Base-by-base conservation (phyloP, 1,140 invertebrate species). In the Drosophila azteca region DNA sequence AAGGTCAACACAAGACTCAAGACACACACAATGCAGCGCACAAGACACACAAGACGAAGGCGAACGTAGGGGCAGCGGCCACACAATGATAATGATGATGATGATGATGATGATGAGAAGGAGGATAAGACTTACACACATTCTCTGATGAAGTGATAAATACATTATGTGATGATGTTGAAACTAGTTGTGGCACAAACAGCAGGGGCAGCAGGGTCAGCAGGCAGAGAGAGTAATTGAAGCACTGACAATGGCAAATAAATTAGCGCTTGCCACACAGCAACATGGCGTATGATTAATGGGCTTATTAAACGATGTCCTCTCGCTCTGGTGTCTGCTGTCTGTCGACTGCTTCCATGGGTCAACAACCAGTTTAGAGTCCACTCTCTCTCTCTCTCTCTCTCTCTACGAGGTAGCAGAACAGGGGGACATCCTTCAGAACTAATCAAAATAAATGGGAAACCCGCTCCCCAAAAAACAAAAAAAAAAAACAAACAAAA, bases 71-170 rank as follows among this genome's bases (percentile, higher is more conserved):
- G 24, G 24, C 24, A 39, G 61, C 51, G 24, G 24, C 35, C 24
- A 29, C 35, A 54, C 58, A 60, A 65, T 43, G 35, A 54, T 11
- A n/a, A 59, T 20, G 17, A 39, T 17, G 29, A 49, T 43, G 9
- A 46, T 31, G 55, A 55, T 31, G 35, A 41, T 31, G 13, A 29
- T 31, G 15, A 45, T 24, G 31, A 50, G 50, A 58, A 55, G 79
- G 81, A 80, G 85, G 62, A 77, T 77, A 87, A 70, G 81, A 61
- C 11, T 11, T 73, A 67, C 80, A 67, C 80, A 69, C 78, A 70
- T 73, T 77, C 67, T 68, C 75, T 87, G 81, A 85, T 85, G 69
- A 85, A 87, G 81, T 85, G 81, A 87, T 85, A 85, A 85, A 85
- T 87, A 85, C 81, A 85, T 81, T 87, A 84, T 87, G 77, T 60